A percentile compares a stretch with the other conserved stretches of the same genome.
These are phyloP conservation scores for Archivesica marissinica DNA, from an alignment of 1,140 invertebrate genomes.

Conservation along the genomic window DNA sequence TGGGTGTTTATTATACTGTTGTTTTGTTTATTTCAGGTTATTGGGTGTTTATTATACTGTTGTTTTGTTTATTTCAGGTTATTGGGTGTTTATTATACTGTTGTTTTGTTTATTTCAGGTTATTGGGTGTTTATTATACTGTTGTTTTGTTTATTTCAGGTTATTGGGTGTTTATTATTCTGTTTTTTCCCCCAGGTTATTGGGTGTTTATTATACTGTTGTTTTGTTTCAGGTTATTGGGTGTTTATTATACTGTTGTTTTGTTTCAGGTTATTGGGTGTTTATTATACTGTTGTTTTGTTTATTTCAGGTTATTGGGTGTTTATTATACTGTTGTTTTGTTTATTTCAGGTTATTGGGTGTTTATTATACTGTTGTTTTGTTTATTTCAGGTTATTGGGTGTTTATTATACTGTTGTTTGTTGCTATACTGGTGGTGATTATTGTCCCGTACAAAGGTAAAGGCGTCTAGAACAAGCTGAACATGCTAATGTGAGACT, in stretches of 20 bases:
- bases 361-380: background rate
- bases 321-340: background rate
- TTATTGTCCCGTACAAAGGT: constrained; percentile 69
- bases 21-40: no score
- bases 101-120: no score
- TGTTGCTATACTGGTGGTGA: constrained; percentile 83
- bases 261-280: background rate
- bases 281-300: background rate
- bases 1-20: no score
- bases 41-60: no score
- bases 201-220: no score
- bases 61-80: no score
- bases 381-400: constrained; percentile 83
- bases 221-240: constrained; percentile 84
- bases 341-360: background rate
- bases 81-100: no score
- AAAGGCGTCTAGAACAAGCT: background rate
- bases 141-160: no score
- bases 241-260: constrained; percentile 83
- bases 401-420: constrained; percentile 83
- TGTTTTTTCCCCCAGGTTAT: no score
- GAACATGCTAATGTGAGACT: background rate
- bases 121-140: no score
- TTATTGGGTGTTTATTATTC: no score
- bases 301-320: background rate